Conservation (phyloP, 2,797 vertebrate species). For the Tachyglossus aculeatus region DNA sequence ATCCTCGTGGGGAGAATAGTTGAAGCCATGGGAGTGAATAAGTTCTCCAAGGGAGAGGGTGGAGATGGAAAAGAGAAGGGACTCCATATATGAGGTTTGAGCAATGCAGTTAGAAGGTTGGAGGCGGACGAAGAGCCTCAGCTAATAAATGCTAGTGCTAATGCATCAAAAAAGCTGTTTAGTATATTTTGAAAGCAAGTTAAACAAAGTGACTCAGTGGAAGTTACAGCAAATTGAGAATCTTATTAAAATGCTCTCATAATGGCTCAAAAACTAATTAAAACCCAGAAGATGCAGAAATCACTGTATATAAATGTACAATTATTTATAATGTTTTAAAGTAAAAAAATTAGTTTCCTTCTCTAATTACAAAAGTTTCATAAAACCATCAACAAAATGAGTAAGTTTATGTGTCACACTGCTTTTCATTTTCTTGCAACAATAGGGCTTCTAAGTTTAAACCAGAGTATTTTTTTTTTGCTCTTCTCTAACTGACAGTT, state of each 20-base stretch:
- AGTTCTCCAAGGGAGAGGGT: too few species aligned
- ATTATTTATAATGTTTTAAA: conserved; percentile 34
- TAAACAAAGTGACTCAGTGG: conserved; percentile 35
- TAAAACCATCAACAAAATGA: conserved; percentile 11
- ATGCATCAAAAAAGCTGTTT: too few species aligned
- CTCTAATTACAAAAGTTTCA: conserved; percentile 45
- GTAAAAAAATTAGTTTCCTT: conserved; percentile 23
- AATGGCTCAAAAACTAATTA: conserved; percentile 52
- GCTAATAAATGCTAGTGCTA: too few species aligned
- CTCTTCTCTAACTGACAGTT: neutral
- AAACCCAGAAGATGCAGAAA: conserved; percentile 49
- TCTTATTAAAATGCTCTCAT: conserved; percentile 46
- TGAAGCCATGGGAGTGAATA: too few species aligned
- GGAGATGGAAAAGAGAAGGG: too few species aligned
- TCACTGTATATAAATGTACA: conserved; percentile 38
- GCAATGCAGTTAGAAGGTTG: too few species aligned
- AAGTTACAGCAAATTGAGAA: conserved; percentile 25
- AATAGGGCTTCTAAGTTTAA: conserved; percentile 17
- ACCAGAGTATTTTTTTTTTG: neutral
- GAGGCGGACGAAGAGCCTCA: too few species aligned
- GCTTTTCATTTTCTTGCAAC: conserved; percentile 2
- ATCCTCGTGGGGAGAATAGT: too few species aligned
- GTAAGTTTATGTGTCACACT: conserved; percentile 10
- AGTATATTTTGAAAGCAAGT: conserved; percentile 14
- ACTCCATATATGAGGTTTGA: too few species aligned